Base-by-base conservation (phyloP, 2,113 vertebrate genomes). In the Podiceps cristatus region DNA sequence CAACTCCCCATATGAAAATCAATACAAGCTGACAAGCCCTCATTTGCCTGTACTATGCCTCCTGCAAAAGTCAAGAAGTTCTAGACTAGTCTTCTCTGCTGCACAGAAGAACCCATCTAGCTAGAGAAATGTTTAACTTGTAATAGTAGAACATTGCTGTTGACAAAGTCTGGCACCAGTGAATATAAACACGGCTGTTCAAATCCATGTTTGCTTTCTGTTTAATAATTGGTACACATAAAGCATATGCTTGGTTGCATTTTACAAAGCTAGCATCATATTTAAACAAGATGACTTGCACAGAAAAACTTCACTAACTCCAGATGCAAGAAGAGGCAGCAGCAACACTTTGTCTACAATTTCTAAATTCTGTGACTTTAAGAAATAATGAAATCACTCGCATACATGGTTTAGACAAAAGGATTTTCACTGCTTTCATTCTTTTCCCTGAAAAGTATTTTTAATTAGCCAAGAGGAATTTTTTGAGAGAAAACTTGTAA, bases 201-300 rank as follows among this genome's bases (percentile, higher is more conserved):
- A 22, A 28, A 22, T 40, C 75, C n/a, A 12, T 92, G 88, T 96
- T 96, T 97, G 77, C 84, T 87, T 94, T 91, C 80, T 60, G 93
- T 66, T 92, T 96, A 96, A 90, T 96, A 55, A 87, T 60, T 87
- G 58, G 28, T 87, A 58, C 23, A 5, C 8, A 3, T 22, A 47
- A 71, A 40, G 72, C 59, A 59, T 4, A 10, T 82, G 50, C 60
- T 55, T 75, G 68, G 28, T 19, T 63, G 18, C 29, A 22, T 56
- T 95, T 47, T 23, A 9, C 31, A 91, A 52, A 84, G 50, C 50
- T 50, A 33, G 50, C 7, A 2, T 33, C 18, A 9, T 33, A 55
- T 20, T 87, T 24, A 78, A 58, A 59, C 1, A 0, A 59, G 25
- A 80, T 37, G 24, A 27, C 47, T 71, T 79, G 78, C 35, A 60